A percentile compares a stretch with the other conserved stretches of the same genome.
Conservation (phyloP, 1,140 invertebrate species). For the Lepidurus arcticus region DNA sequence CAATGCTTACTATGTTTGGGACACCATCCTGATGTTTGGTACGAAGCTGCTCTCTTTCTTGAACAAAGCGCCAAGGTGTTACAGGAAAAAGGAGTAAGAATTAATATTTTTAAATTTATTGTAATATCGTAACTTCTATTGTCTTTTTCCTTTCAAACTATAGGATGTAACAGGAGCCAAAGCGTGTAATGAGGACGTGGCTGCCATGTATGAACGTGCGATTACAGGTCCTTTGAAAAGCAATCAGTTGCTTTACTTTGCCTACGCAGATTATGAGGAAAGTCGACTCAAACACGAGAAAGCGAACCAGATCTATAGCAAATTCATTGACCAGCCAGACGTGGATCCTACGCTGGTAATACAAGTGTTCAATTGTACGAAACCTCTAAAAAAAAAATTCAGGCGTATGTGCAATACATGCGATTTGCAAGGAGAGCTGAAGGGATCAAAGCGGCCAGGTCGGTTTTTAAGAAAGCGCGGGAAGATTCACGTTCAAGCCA, state of each 20-base stretch:
- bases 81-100: constrained; percentile 82
- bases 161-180: constrained; percentile 87
- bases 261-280: constrained; percentile 98
- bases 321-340: constrained; percentile 77
- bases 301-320: constrained; percentile 94
- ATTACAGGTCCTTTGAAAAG: constrained; percentile 75
- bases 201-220: constrained; percentile 87
- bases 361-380: constrained; percentile 38
- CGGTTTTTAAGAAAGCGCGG: constrained; percentile 89
- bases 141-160: not conserved
- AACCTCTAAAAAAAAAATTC: constrained; percentile 34
- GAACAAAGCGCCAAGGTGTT: constrained; percentile 88
- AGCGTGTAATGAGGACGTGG: constrained; percentile 87
- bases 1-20: constrained; percentile 93
- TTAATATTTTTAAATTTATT: not conserved
- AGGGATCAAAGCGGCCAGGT: constrained; percentile 91
- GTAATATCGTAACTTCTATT: constrained; percentile 19
- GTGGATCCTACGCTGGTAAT: constrained; percentile 88
- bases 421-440: constrained; percentile 95
- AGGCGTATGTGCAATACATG: constrained; percentile 98
- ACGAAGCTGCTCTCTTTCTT: constrained; percentile 93
- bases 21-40: constrained; percentile 98
- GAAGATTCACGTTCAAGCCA: constrained; percentile 81
- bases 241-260: constrained; percentile 92
- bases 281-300: constrained; percentile 93